phyloP scores from a whole-genome alignment of 2,888 invertebrate species.

The Pterostichus madidus region DNA sequence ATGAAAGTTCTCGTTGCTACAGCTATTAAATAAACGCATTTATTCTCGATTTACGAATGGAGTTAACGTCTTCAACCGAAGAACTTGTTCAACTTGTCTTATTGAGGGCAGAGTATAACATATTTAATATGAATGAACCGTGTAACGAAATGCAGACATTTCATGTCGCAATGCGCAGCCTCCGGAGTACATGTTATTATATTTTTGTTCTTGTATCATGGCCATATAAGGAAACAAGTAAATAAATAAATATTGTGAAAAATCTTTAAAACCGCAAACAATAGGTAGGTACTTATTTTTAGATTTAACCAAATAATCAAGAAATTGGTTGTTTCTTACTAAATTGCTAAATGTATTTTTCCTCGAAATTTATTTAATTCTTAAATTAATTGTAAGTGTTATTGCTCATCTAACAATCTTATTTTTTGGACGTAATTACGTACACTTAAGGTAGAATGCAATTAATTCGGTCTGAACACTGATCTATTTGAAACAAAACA shows the following conservation, averaged over 20 bases:
- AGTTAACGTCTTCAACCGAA: neutral
- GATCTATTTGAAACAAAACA: no score
- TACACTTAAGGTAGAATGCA: no score
- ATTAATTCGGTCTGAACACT: no score
- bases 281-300: conserved; percentile 18
- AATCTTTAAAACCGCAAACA: neutral
- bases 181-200: neutral
- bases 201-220: neutral
- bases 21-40: no score
- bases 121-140: neutral
- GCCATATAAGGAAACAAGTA: neutral
- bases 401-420: no score
- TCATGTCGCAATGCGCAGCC: neutral
- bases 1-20: no score
- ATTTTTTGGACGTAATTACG: no score
- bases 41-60: no score
- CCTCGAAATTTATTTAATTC: no score
- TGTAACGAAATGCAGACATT: conserved; percentile 1
- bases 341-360: neutral
- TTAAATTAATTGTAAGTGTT: no score
- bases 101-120: neutral
- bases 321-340: neutral
- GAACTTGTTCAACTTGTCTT: neutral
- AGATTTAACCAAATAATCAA: neutral
- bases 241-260: conserved; percentile 1